A percentile compares a stretch with the other conserved stretches of the same genome.
These are phyloP conservation scores for Aeoliscus strigatus DNA, from an alignment of 2,797 vertebrate species.

Conservation along the genomic window DNA sequence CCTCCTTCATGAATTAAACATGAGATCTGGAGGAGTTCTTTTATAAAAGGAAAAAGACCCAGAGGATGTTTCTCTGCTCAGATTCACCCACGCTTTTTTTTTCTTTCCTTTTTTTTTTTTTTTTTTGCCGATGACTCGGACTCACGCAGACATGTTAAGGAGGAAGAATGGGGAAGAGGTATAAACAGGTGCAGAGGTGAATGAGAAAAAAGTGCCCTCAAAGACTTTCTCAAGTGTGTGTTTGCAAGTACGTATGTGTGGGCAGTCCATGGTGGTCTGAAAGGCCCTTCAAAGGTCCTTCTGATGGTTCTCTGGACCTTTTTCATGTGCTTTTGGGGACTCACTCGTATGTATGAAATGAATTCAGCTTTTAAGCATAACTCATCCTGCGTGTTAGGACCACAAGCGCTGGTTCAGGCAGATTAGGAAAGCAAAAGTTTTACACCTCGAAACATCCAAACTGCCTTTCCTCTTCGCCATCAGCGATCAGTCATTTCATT, in stretches of 20 bases:
- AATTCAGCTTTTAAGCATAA: constrained; percentile 45
- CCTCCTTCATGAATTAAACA: constrained; percentile 79
- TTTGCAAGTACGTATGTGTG: constrained; percentile 57
- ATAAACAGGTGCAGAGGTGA: constrained; percentile 75
- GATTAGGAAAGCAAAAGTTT: constrained; percentile 30
- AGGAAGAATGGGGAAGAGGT: constrained; percentile 54
- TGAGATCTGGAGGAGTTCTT: constrained; percentile 80
- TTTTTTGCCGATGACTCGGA: constrained; percentile 60
- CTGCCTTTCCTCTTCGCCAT: neutral
- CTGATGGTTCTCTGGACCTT: constrained; percentile 56
- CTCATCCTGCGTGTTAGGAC: constrained; percentile 40
- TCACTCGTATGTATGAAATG: constrained; percentile 42
- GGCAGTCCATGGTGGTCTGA: constrained; percentile 58
- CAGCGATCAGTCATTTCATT: neutral
- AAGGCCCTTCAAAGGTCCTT: constrained; percentile 62
- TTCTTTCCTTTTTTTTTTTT: constrained; percentile 38
- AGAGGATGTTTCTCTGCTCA: constrained; percentile 79
- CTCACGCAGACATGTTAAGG: constrained; percentile 69
- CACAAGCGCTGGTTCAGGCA: constrained; percentile 23
- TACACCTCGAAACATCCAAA: constrained; percentile 18
- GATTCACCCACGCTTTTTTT: constrained; percentile 78
- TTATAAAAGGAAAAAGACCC: constrained; percentile 77
- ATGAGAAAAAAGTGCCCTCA: constrained; percentile 71
- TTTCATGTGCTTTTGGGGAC: constrained; percentile 50
- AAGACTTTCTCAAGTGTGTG: constrained; percentile 67